phyloP scores from a whole-genome alignment of 2,888 invertebrate species.

The Poecilobothrus nobilitatus region DNA sequence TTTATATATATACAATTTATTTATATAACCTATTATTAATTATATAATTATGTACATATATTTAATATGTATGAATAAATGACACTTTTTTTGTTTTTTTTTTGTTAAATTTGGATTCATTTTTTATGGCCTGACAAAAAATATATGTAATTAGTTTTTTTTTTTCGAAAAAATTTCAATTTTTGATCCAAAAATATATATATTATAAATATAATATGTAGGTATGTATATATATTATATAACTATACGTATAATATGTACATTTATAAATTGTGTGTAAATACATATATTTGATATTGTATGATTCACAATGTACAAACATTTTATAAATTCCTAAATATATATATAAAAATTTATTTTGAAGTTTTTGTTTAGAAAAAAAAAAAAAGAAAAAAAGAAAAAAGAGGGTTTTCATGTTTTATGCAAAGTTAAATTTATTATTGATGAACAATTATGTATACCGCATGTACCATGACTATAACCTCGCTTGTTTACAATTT shows the following conservation, averaged over 20 bases:
- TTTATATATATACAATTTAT: no score
- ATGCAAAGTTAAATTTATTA: no score
- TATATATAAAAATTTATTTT: background rate
- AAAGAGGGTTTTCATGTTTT: no score
- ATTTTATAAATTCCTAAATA: background rate
- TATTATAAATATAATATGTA: no score
- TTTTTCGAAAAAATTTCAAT: no score
- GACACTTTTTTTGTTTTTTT: background rate
- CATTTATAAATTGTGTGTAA: background rate
- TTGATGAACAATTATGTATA: no score
- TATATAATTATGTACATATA: no score
- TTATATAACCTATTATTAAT: no score
- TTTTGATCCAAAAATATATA: constrained; percentile 2
- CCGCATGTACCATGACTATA: no score
- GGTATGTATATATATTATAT: background rate
- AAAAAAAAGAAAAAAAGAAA: no score
- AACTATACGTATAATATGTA: background rate
- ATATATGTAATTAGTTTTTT: no score
- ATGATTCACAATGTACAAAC: background rate
- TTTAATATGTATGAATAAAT: background rate
- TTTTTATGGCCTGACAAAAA: background rate
- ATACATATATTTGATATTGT: background rate
- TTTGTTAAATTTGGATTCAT: background rate
- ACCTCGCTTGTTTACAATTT: no score
- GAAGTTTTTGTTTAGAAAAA: background rate